Evolutionary conservation across 1,140 invertebrate species (phyloP).

Genomic region (Papilio glaucus): DNA sequence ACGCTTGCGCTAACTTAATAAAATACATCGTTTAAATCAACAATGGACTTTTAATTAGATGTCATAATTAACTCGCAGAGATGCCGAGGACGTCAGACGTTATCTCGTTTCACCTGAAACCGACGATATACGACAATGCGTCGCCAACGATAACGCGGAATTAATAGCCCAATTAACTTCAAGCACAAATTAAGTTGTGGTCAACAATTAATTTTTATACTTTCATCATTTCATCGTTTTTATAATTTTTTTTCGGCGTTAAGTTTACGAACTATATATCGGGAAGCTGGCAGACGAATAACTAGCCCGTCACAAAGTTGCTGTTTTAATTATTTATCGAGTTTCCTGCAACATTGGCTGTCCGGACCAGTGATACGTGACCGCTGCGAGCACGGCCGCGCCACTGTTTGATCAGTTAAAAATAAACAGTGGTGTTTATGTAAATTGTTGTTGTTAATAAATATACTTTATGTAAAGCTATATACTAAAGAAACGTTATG

Average conservation of each 20-base stretch:
- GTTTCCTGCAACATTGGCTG: conserved; percentile 13
- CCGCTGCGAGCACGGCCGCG: background rate
- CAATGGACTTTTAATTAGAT: conserved; percentile 37
- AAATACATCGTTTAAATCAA: conserved; percentile 36
- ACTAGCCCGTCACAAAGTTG: too few species aligned
- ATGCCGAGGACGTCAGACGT: conserved; percentile 21
- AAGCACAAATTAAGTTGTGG: conserved; percentile 17
- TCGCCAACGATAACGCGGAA: conserved; percentile 9
- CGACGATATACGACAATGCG: conserved; percentile 2
- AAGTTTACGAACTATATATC: too few species aligned
- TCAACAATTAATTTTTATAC: background rate
- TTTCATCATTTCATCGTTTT: too few species aligned
- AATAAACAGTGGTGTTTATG: conserved; percentile 9
- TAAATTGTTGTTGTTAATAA: conserved; percentile 14
- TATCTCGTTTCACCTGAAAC: conserved; percentile 35
- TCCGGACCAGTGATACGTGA: background rate
- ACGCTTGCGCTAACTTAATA: conserved; percentile 33
- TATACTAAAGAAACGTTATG: background rate
- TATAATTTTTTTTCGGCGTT: too few species aligned
- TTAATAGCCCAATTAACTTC: conserved; percentile 28
- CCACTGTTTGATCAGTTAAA: conserved; percentile 28
- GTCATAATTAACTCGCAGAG: conserved; percentile 35
- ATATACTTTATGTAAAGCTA: background rate
- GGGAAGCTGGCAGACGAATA: background rate
- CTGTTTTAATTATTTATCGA: conserved; percentile 31